Evolutionary conservation across 2,888 invertebrate species (phyloP).

Genomic region (Aproaerema taeniolella): DNA sequence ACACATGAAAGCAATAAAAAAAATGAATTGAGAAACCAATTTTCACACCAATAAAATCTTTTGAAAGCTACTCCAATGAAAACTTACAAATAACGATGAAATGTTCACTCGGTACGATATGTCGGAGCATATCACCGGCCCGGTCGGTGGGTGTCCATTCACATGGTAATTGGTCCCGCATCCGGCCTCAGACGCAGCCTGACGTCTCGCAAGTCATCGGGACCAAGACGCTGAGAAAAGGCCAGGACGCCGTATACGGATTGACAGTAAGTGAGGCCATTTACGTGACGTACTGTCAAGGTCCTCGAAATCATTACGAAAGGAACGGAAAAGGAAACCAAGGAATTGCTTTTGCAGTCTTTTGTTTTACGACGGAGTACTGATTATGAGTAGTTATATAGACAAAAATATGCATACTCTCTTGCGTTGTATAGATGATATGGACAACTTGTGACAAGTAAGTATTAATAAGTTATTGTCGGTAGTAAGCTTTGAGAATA

Average conservation of each 20-base stretch:
- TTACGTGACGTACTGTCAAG: background rate
- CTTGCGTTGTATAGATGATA: too few species aligned
- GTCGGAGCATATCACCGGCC: background rate
- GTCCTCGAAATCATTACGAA: background rate
- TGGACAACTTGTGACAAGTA: too few species aligned
- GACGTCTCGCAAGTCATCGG: slow-evolving; percentile 4
- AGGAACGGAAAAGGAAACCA: background rate
- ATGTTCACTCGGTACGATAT: background rate
- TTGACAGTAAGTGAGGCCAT: too few species aligned
- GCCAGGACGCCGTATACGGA: too few species aligned
- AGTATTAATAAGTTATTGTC: too few species aligned
- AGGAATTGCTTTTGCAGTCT: too few species aligned
- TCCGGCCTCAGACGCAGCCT: background rate
- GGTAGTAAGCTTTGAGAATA: too few species aligned
- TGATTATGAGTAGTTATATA: too few species aligned
- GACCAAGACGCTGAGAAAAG: background rate
- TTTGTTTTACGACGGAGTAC: background rate
- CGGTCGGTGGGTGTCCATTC: background rate
- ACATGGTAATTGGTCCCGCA: slow-evolving; percentile 9
- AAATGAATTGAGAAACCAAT: background rate
- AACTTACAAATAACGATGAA: background rate
- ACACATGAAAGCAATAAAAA: background rate
- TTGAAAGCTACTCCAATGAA: background rate
- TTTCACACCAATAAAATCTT: background rate
- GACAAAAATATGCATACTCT: too few species aligned